Base-by-base conservation (phyloP, 2,888 invertebrate species). In the Pyrrhia umbra region DNA sequence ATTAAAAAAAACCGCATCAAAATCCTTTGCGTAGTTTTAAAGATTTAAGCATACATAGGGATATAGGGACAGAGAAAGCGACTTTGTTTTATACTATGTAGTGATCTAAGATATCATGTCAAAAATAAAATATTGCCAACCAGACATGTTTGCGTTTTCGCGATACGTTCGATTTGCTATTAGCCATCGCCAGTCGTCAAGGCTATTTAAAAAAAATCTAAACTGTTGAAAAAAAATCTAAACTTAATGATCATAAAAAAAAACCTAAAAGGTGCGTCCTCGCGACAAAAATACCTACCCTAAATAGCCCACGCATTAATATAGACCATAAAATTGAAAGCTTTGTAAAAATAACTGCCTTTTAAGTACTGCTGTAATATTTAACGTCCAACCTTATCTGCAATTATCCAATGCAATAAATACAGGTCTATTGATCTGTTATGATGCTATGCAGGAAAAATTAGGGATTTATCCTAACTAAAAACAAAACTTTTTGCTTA, bases 301-400 rank as follows among this genome's bases (percentile, higher is more conserved):
- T 8, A 21, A 21, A n/a, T 16, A 40, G 40, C 46, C 27, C 15
- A 47, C 30, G 46, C 37, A 56, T 45, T 54, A 27, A 42, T 37
- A 46, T 66, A 54, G 13, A 21, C 42, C 49, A 56, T 67, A 49
- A 73, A 67, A 61, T 21, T 71, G 61, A 71, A 70, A 61, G 51
- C 61, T 61, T 49, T 37, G 25, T 45, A 15, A 27, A 47, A 64
- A 27, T 70, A 46, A 50, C 13, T 57, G 43, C 23, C 37, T 47
- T 23, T 56, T 55, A 51, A 73, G 46, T 55, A 51, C 42, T n/a
- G 23, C 39, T 43, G 34, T 51, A 51, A 43, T 66, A 52, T 59
- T 60, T 30, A 27, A 54, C 9, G 37, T 16, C 21, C n/a, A 45
- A 46, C 43, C 20, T 54, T 59, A 27, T 30, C 27, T 51, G 6